phyloP scores from a whole-genome alignment of 2,797 vertebrate species.

The Leuciscus waleckii region DNA sequence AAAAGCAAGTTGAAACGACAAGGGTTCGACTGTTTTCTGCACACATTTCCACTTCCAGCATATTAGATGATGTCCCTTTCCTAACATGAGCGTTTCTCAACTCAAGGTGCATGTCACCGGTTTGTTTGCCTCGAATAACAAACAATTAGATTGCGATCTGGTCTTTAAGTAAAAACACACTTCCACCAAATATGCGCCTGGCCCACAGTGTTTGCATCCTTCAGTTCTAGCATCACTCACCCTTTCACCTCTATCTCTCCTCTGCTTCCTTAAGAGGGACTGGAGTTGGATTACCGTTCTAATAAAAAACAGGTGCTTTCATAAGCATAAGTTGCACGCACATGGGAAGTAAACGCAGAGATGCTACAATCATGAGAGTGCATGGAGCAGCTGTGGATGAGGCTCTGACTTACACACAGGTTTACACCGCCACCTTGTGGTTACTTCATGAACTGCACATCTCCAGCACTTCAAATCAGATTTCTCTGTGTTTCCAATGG shows the following conservation, averaged over 20 bases:
- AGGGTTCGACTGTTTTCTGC: conserved; percentile 29
- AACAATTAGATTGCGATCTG: conserved; percentile 45
- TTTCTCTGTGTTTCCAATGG: neutral
- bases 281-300: conserved; percentile 40
- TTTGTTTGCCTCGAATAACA: conserved; percentile 47
- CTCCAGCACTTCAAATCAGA: neutral
- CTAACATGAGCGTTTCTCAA: conserved; percentile 16
- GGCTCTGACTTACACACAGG: neutral
- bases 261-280: conserved; percentile 29
- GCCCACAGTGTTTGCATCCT: conserved; percentile 34
- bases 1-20: conserved; percentile 6
- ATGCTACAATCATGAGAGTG: neutral
- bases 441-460: neutral
- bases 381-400: neutral
- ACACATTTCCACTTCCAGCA: neutral
- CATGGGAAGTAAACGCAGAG: conserved; percentile 25
- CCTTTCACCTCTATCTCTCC: conserved; percentile 50
- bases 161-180: conserved; percentile 38
- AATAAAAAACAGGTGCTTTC: conserved; percentile 46
- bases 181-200: neutral
- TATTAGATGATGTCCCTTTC: conserved; percentile 14
- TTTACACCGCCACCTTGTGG: conserved; percentile 42
- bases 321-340: conserved; percentile 39
- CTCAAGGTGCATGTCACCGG: neutral
- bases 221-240: conserved; percentile 25